These are phyloP conservation scores for Ceratotherium simum DNA, from an alignment of 2,113 vertebrate genomes.

Conservation along the genomic window DNA sequence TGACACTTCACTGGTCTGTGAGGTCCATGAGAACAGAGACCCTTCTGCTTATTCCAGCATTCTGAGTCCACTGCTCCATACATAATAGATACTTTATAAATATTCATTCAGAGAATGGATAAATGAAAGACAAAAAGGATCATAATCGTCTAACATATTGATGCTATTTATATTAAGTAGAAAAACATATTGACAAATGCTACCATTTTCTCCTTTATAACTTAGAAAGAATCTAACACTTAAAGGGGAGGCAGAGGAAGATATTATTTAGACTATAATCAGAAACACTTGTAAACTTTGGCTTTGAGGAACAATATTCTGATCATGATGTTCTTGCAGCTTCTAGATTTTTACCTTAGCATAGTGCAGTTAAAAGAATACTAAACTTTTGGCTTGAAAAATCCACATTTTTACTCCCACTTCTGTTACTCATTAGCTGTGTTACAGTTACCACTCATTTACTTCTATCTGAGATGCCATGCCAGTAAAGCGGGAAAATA, in stretches of 20 bases:
- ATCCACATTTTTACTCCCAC: neutral
- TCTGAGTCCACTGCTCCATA: neutral
- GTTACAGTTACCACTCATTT: neutral
- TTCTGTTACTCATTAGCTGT: neutral
- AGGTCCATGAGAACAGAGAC: neutral
- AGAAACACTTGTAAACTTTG: neutral
- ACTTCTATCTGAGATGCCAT: neutral
- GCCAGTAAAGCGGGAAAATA: neutral
- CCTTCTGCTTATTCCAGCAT: neutral
- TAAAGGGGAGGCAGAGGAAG: neutral
- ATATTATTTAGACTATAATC: neutral
- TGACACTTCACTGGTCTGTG: neutral
- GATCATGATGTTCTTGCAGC: neutral
- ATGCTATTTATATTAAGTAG: neutral
- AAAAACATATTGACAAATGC: neutral
- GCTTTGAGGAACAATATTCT: neutral
- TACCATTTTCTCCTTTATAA: neutral
- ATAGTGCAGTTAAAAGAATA: neutral
- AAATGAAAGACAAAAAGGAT: neutral
- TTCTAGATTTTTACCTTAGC: neutral
- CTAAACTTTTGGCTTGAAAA: neutral
- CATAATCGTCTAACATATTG: neutral
- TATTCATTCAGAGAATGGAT: neutral
- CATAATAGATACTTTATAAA: neutral
- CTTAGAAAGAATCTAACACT: neutral